Percentiles rank a stretch among this genome's conserved stretches.
Conservation (phyloP, 2,797 vertebrate species). For the Heteromormyrus szaboi region DNA sequence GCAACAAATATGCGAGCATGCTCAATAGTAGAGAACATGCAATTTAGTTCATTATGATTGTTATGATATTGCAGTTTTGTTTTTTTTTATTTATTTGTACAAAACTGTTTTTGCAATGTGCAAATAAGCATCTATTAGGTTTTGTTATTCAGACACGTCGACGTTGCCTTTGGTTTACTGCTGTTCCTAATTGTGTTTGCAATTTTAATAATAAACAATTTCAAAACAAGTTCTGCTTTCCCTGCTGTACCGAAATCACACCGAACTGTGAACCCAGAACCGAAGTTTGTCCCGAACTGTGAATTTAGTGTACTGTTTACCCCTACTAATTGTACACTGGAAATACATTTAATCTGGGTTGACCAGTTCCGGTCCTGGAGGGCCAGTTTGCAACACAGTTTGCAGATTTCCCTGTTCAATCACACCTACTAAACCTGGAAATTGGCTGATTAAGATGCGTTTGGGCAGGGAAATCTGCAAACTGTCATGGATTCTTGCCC, state of each 20-base stretch:
- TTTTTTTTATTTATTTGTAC: not conserved
- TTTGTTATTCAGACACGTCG: not conserved
- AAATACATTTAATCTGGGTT: not conserved
- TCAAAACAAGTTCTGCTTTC: not conserved
- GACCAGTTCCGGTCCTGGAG: not conserved
- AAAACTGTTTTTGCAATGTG: not conserved
- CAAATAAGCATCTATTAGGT: not conserved
- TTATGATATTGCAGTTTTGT: not conserved
- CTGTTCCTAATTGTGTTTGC: not conserved
- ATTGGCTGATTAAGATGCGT: not conserved
- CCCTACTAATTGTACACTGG: not conserved
- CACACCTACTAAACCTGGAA: not conserved
- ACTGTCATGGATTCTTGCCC: not conserved
- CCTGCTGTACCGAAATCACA: not conserved
- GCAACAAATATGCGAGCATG: not conserved
- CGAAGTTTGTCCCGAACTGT: not conserved
- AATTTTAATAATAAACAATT: not conserved
- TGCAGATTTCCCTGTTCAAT: not conserved
- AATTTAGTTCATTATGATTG: not conserved
- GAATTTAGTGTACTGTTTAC: not conserved
- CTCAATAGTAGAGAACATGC: not conserved
- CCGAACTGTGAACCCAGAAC: not conserved
- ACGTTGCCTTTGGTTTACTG: not conserved
- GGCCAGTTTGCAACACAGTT: not conserved
- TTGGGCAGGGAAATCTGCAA: not conserved